phyloP scores from a whole-genome alignment of 2,888 invertebrate species.

The Hypomecis punctinalis region DNA sequence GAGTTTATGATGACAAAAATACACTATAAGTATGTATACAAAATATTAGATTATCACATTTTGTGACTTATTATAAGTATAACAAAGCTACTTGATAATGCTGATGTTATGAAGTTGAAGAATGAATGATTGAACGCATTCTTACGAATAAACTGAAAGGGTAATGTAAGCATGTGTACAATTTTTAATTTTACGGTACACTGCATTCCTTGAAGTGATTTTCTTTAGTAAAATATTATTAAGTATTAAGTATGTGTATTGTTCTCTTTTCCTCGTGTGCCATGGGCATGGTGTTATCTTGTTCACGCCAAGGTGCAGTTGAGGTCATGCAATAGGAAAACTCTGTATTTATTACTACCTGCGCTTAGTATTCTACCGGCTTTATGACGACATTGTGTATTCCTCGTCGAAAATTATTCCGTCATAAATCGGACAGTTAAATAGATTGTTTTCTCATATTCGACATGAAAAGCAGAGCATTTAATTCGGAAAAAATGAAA shows the following conservation, averaged over 20 bases:
- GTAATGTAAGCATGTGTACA: slow-evolving; percentile 26
- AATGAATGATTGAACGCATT: slow-evolving; percentile 3
- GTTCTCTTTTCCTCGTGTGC: slow-evolving; percentile 57
- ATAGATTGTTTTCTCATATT: too few species aligned
- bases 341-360: background rate
- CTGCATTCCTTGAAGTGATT: slow-evolving; percentile 24
- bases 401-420: too few species aligned
- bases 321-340: slow-evolving; percentile 36
- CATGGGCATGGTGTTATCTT: slow-evolving; percentile 59
- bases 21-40: too few species aligned
- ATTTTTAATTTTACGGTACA: slow-evolving; percentile 49
- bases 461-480: too few species aligned
- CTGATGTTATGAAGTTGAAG: slow-evolving; percentile 1
- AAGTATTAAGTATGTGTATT: slow-evolving; percentile 28
- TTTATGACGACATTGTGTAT: too few species aligned
- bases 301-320: slow-evolving; percentile 42
- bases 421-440: too few species aligned
- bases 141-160: background rate
- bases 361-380: too few species aligned
- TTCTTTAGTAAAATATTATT: slow-evolving; percentile 6
- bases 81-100: background rate
- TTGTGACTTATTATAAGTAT: background rate
- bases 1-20: too few species aligned
- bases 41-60: background rate
- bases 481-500: too few species aligned